Percentiles rank a stretch among this genome's conserved stretches.
Evolutionary conservation across 2,888 invertebrate species (phyloP).

Genomic region (Agonopterix heracliana): DNA sequence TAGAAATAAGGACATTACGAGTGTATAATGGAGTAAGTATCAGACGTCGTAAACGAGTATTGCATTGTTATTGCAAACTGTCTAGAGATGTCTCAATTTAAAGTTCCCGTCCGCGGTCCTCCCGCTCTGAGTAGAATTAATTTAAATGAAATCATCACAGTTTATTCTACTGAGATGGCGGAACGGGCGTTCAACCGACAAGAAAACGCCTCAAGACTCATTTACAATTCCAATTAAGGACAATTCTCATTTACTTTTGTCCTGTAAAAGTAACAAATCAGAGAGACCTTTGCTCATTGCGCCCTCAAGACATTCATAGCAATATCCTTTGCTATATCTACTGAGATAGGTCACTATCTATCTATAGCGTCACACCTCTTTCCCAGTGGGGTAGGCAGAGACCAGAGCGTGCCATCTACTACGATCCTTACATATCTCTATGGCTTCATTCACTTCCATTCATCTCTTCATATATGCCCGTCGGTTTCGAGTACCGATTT

Average conservation of each 20-base stretch:
- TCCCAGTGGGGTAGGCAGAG: too few relatives aligned
- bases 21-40: too few relatives aligned
- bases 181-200: slow-evolving; percentile 61
- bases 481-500: too few relatives aligned
- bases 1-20: too few relatives aligned
- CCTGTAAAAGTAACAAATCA: slow-evolving; percentile 59
- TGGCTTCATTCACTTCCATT: too few relatives aligned
- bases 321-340: too few relatives aligned
- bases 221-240: slow-evolving; percentile 74
- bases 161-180: slow-evolving; percentile 66
- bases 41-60: slow-evolving; percentile 18
- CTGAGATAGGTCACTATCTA: too few relatives aligned
- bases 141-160: slow-evolving; percentile 73
- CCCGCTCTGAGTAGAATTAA: slow-evolving; percentile 51
- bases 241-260: slow-evolving; percentile 71
- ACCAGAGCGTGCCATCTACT: too few relatives aligned
- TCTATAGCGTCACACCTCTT: too few relatives aligned
- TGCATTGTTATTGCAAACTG: slow-evolving; percentile 34
- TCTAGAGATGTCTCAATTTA: slow-evolving; percentile 46
- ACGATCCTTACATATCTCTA: too few relatives aligned
- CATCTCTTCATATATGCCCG: too few relatives aligned
- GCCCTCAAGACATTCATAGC: slow-evolving; percentile 18
- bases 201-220: slow-evolving; percentile 69
- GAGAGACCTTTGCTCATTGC: slow-evolving; percentile 30
- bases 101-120: slow-evolving; percentile 39